A percentile compares a stretch with the other conserved stretches of the same genome.
Conservation (phyloP, 2,113 vertebrate genomes). For the Erythrocercus mccallii region DNA sequence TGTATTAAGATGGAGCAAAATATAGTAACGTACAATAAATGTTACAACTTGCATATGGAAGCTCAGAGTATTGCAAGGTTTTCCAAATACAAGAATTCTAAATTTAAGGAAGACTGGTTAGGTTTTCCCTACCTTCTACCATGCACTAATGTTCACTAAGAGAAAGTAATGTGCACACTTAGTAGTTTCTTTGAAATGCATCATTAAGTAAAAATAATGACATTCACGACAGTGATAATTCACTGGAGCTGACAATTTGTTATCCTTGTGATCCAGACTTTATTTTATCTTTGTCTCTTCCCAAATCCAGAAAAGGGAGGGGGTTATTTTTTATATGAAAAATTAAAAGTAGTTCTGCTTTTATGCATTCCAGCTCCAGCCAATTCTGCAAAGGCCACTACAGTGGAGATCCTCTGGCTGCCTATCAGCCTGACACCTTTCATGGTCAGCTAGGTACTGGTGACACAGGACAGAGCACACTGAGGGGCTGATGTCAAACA, state of each 20-base stretch:
- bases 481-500: background rate
- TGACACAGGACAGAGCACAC: background rate
- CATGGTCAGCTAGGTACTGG: background rate
- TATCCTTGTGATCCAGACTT: background rate
- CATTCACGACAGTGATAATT: background rate
- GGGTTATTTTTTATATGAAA: background rate
- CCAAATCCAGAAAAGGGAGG: background rate
- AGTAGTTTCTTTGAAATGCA: background rate
- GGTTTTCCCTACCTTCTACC: background rate
- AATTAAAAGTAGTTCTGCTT: background rate
- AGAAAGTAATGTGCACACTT: background rate
- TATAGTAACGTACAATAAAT: background rate
- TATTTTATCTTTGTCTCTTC: background rate
- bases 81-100: background rate
- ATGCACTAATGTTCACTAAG: background rate
- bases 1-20: background rate
- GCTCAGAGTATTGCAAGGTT: background rate
- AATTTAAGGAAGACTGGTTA: background rate
- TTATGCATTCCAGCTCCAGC: background rate
- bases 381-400: background rate
- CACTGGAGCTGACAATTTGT: background rate
- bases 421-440: background rate
- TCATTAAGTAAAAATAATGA: background rate
- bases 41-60: background rate
- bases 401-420: background rate